phyloP scores from a whole-genome alignment of 2,113 vertebrate species.

The Arenaria interpres region DNA sequence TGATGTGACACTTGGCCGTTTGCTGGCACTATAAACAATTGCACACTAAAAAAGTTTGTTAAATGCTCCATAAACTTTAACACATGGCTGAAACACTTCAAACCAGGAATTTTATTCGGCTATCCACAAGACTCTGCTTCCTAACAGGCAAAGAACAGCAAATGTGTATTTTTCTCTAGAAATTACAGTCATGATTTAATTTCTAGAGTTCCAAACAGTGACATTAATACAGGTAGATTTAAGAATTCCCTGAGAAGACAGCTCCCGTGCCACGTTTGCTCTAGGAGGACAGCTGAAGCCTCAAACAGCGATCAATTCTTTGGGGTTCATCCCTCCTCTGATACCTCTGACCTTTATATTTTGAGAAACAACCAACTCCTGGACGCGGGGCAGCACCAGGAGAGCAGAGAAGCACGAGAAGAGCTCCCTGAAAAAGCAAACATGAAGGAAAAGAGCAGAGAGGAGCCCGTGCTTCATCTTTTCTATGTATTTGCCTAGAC shows the following conservation, averaged over 20 bases:
- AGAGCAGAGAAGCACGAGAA: neutral
- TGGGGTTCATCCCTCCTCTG: neutral
- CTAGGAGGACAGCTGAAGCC: neutral
- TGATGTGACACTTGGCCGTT: conserved; percentile 32
- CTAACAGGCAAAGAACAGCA: neutral
- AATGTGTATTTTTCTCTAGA: neutral
- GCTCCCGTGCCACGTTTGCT: fast-evolving
- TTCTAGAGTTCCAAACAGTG: neutral
- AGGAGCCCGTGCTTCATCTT: neutral
- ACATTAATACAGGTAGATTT: neutral
- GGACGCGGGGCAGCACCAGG: neutral
- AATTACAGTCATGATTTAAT: neutral
- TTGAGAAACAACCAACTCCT: neutral
- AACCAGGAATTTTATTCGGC: conserved; percentile 29
- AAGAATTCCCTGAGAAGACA: neutral
- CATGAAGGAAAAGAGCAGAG: neutral
- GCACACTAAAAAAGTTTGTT: conserved; percentile 65
- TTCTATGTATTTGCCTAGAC: neutral
- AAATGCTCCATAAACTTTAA: conserved; percentile 69
- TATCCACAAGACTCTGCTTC: neutral
- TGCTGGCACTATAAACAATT: conserved; percentile 5
- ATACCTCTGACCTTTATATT: neutral
- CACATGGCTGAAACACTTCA: neutral
- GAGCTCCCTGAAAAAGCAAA: neutral
- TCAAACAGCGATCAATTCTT: neutral